Evolutionary conservation across 2,888 invertebrate species (phyloP), one percentile per base, ranked within the genome.

Genomic region (Melinaea marsaeus): DNA sequence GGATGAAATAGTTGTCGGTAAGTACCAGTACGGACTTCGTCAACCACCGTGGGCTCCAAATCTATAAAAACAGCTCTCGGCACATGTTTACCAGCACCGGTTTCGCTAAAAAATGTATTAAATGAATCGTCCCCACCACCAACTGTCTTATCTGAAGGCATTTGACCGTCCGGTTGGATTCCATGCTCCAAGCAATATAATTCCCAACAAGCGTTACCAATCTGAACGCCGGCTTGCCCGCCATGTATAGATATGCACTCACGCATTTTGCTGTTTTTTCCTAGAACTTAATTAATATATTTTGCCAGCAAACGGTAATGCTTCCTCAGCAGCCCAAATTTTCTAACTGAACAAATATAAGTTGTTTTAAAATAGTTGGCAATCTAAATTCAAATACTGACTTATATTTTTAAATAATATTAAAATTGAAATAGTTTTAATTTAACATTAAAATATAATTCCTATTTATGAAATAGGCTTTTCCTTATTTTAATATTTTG

Each of bases 1-100:
- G 98, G 98, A 80, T 98, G 98, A 92, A 98, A 98, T 71, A 98
- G 92, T 82, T 97, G 97, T 55, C 97, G 93, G 90, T 98, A 98
- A n/a, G 97, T 96, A 70, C 97, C 97, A 57, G 97, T 97, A 74
- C 97, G 94, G 47, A 97, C 96, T 85, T 97, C 97, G 84, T 97
- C 96, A 57, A 98, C 97, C 63, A 98, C 98, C 62, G 98, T 98
- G 35, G 98, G 98, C 86, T 98, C 98, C 79, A 99, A 91, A 84
- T 99, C 98, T 55, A 98, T 97, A 81, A 98, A 98, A 22, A 98
- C 97, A 4, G 95, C 97, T 73, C 98, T 92, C 22, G 98, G 98
- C 2, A 98, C 98, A 84, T 98, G 98, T 84, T 98, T 98, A 67
- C 98, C 98, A 60, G 97, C 95, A 48, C 97, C 97, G 9, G 98